Conservation (phyloP, 2,888 invertebrate genomes). For the Lithophane semibrunnea region DNA sequence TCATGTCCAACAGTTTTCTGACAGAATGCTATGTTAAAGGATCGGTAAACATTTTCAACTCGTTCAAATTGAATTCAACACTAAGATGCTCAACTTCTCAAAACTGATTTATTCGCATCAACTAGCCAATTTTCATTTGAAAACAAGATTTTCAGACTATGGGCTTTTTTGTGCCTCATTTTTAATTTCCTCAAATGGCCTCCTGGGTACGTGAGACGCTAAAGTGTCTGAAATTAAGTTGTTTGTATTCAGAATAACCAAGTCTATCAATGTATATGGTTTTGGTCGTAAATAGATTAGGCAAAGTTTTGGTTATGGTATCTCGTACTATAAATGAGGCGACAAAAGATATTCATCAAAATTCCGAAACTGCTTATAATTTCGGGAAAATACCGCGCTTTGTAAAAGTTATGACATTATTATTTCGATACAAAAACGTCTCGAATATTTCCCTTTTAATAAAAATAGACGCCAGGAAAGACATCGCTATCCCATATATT, state of each 20-base stretch:
- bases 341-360: conserved; percentile 29
- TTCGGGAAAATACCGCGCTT: conserved; percentile 27
- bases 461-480: background rate
- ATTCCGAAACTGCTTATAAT: conserved; percentile 36
- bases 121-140: background rate
- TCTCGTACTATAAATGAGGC: conserved; percentile 7
- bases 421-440: conserved; percentile 31
- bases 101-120: background rate
- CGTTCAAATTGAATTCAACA: too few relatives aligned
- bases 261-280: background rate
- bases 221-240: background rate
- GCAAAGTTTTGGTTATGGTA: background rate
- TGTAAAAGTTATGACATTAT: conserved; percentile 38
- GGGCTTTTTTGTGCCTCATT: background rate
- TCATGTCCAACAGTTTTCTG: too few relatives aligned
- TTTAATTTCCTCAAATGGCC: background rate
- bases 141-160: background rate
- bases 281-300: background rate
- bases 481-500: background rate
- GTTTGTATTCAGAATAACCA: background rate
- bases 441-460: conserved; percentile 37
- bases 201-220: background rate
- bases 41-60: too few relatives aligned
- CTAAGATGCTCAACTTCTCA: too few relatives aligned
- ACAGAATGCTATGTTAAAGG: too few relatives aligned